These are phyloP conservation scores for Dynastes maya DNA, from an alignment of 2,888 invertebrate genomes.

Conservation along the genomic window DNA sequence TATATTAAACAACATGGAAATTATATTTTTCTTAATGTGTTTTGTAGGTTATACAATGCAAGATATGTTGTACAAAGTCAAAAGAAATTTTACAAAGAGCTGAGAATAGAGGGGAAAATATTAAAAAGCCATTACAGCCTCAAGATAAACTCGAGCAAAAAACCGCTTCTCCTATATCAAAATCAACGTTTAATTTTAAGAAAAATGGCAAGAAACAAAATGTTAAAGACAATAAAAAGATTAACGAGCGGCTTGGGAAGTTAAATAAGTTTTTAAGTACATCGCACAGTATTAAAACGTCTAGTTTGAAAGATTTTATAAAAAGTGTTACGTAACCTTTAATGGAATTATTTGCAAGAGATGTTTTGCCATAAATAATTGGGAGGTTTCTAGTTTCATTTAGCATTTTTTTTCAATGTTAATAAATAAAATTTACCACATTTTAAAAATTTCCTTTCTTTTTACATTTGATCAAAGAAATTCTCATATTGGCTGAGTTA, in stretches of 20 bases:
- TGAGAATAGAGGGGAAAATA: background rate
- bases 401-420: too few relatives aligned
- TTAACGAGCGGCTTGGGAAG: constrained; percentile 20
- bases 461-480: too few relatives aligned
- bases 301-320: constrained; percentile 47
- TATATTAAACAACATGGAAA: background rate
- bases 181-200: background rate
- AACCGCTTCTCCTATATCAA: background rate
- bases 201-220: constrained; percentile 15
- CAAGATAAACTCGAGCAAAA: constrained; percentile 25
- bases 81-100: constrained; percentile 19
- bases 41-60: constrained; percentile 45
- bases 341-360: background rate
- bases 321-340: constrained; percentile 42
- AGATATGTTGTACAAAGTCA: constrained; percentile 34
- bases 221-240: constrained; percentile 1
- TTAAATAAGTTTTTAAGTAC: constrained; percentile 38
- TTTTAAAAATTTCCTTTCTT: too few relatives aligned
- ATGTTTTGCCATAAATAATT: too few relatives aligned
- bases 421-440: too few relatives aligned
- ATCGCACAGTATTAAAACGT: constrained; percentile 20
- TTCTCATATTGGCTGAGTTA: too few relatives aligned
- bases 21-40: background rate
- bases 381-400: too few relatives aligned
- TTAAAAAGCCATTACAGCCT: background rate